phyloP scores from a whole-genome alignment of 2,113 vertebrate genomes.

The Cercopithecus mona region DNA sequence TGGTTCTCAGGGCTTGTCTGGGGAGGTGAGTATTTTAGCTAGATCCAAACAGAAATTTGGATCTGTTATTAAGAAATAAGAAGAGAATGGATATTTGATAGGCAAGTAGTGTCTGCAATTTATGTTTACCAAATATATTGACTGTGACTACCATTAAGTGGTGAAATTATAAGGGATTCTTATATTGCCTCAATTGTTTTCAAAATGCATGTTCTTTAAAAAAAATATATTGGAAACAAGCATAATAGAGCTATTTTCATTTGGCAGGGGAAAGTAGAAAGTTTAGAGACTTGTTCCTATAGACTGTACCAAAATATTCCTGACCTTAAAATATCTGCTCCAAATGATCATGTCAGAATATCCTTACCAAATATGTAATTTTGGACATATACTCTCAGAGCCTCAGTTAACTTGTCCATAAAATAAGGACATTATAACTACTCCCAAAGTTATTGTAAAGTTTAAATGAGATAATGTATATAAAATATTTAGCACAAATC shows the following conservation, averaged over 20 bases:
- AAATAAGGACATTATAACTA: background rate
- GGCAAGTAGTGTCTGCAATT: background rate
- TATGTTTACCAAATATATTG: background rate
- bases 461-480: background rate
- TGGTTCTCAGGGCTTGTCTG: background rate
- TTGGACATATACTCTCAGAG: background rate
- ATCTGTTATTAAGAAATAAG: background rate
- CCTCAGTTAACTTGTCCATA: background rate
- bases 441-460: constrained; percentile 5
- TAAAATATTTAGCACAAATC: background rate
- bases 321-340: constrained; percentile 46
- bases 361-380: background rate
- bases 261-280: constrained; percentile 25
- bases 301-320: constrained; percentile 29
- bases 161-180: background rate
- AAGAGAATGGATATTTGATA: background rate
- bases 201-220: background rate
- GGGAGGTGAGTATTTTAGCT: background rate
- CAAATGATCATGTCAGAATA: constrained; percentile 28
- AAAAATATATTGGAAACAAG: background rate
- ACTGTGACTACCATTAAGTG: background rate
- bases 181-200: background rate
- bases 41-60: background rate
- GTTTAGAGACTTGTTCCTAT: constrained; percentile 18
- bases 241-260: background rate